phyloP scores from a whole-genome alignment of 2,888 invertebrate species.

The Eustalomyia histrio region DNA sequence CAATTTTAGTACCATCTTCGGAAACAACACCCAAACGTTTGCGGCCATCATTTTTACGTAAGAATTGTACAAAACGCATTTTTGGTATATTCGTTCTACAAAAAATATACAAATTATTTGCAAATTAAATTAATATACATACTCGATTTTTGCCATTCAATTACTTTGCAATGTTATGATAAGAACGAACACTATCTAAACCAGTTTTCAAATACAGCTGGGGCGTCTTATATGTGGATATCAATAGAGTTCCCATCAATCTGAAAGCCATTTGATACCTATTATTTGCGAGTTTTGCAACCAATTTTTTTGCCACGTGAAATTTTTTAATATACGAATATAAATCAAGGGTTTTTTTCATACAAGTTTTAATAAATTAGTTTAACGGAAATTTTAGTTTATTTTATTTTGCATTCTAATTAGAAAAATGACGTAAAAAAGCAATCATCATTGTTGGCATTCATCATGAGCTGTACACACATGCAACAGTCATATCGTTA shows the following conservation, averaged over 20 bases:
- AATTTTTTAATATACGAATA: background rate
- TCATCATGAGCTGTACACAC: too few relatives aligned
- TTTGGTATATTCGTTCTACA: constrained; percentile 15
- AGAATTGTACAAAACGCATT: constrained; percentile 87
- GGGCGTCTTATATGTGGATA: constrained; percentile 18
- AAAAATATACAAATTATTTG: constrained; percentile 10
- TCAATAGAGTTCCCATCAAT: constrained; percentile 19
- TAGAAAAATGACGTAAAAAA: too few relatives aligned
- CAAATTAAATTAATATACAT: background rate
- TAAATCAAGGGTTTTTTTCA: background rate
- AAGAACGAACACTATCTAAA: constrained; percentile 22
- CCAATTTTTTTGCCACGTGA: constrained; percentile 1
- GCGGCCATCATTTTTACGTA: constrained; percentile 81
- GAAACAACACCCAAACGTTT: constrained; percentile 85
- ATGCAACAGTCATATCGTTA: too few relatives aligned
- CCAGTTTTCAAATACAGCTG: constrained; percentile 32
- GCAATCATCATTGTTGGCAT: too few relatives aligned
- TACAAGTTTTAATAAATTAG: background rate
- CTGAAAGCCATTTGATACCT: constrained; percentile 45
- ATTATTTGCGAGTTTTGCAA: background rate
- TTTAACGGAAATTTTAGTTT: constrained; percentile 14
- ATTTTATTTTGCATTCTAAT: too few relatives aligned
- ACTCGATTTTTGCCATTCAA: background rate
- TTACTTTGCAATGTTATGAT: constrained; percentile 22
- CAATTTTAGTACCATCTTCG: constrained; percentile 84